phyloP scores from a whole-genome alignment of 1,140 invertebrate species.

The Choristoneura fumiferana region DNA sequence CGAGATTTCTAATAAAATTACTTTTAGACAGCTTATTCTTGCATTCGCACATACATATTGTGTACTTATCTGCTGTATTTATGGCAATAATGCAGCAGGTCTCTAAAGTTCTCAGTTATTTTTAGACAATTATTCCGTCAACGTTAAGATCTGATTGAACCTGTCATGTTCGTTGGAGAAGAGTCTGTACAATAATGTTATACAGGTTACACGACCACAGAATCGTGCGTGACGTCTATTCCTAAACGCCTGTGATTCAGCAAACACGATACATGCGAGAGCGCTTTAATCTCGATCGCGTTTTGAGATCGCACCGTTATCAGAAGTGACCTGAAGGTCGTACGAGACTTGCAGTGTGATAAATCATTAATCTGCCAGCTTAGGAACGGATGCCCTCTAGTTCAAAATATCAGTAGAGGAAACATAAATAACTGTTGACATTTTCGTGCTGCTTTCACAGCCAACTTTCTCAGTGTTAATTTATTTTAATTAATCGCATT shows the following conservation, averaged over 20 bases:
- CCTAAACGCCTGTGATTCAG: neutral
- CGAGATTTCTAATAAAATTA: too few relatives aligned
- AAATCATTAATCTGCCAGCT: too few relatives aligned
- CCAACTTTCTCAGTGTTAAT: slow-evolving; percentile 4
- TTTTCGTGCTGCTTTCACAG: slow-evolving; percentile 10
- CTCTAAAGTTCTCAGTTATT: too few relatives aligned
- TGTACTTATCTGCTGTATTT: too few relatives aligned
- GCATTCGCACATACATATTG: too few relatives aligned
- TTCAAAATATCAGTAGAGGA: neutral
- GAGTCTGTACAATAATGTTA: neutral
- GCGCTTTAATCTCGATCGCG: slow-evolving; percentile 13
- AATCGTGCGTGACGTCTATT: slow-evolving; percentile 11
- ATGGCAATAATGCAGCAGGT: too few relatives aligned
- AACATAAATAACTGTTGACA: slow-evolving; percentile 9
- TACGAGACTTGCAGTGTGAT: neutral
- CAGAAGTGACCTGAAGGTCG: slow-evolving; percentile 2
- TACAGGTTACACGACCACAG: neutral
- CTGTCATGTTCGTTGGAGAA: neutral
- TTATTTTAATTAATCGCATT: slow-evolving; percentile 2
- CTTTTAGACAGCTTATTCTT: too few relatives aligned
- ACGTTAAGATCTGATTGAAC: neutral
- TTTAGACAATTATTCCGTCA: too few relatives aligned
- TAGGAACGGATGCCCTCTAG: too few relatives aligned
- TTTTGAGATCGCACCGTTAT: slow-evolving; percentile 16
- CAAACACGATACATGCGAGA: slow-evolving; percentile 1